Percentiles rank a stretch among this genome's conserved stretches.
Conservation (phyloP, 2,888 invertebrate genomes). For the Teinopalpus imperialis region DNA sequence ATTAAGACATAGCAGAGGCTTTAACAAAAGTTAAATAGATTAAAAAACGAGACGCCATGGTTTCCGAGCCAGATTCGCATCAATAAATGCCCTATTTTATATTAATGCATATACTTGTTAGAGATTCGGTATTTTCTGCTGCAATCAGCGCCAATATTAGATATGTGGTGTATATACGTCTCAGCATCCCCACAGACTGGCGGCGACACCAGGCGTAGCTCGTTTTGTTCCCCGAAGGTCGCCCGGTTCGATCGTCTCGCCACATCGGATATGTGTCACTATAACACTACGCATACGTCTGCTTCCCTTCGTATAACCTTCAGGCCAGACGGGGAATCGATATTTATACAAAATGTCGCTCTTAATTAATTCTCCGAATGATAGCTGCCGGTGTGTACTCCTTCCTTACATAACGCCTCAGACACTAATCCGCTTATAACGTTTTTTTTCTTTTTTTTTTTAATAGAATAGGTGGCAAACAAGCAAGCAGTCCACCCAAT, state of each 20-base stretch:
- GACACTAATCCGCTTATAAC: no score
- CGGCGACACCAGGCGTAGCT: constrained; percentile 47
- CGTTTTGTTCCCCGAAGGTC: constrained; percentile 74
- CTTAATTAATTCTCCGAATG: constrained; percentile 31
- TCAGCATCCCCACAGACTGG: constrained; percentile 34
- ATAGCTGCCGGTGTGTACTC: not conserved
- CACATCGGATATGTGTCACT: constrained; percentile 75
- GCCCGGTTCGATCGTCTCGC: constrained; percentile 63
- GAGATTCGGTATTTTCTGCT: constrained; percentile 16
- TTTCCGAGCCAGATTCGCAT: constrained; percentile 11
- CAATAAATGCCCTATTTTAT: constrained; percentile 21
- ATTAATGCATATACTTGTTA: constrained; percentile 17
- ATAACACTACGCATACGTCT: constrained; percentile 63
- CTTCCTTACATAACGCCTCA: not conserved
- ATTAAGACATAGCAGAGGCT: no score
- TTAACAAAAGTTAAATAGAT: no score
- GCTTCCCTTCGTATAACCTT: constrained; percentile 51
- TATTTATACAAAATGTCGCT: constrained; percentile 37
- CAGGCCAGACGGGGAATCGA: constrained; percentile 42
- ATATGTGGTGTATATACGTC: constrained; percentile 16
- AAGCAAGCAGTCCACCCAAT: no score
- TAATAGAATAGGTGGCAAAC: no score
- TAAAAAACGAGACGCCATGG: no score
- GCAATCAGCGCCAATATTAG: constrained; percentile 14
- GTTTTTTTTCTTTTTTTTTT: no score